Base-by-base conservation (phyloP, 2,888 invertebrate species). In the Lapara coniferarum region DNA sequence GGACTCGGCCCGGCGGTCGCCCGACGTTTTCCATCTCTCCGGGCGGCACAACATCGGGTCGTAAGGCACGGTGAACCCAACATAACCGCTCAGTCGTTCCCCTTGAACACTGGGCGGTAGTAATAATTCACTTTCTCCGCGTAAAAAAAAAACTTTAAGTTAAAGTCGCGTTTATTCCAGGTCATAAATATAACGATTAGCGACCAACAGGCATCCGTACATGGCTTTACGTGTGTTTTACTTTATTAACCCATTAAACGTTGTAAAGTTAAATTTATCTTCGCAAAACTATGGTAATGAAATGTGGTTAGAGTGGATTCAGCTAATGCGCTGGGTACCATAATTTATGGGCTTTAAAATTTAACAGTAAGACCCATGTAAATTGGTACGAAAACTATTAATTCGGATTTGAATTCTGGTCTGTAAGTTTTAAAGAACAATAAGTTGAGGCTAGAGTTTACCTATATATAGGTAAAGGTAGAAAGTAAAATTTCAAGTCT, bases 221-320 rank as follows among this genome's bases (percentile, higher is more conserved):
- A 81, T 72, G 75, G 75, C 66, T 82, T 82, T 74, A 83, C 78
- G 83, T 76, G 72, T 78, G 78, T 80, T 81, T 81, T 75, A 77
- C 73, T 86, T 86, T 85, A 85, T 84, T 77, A 74, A 78, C 72
- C 78, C 74, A 83, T 86, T 82, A 84, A 74, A 72, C 73, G 74
- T 80, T 80, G 72, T 71, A 71, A 75, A 70, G 72, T 76, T 74
- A 79, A 76, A 80, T 83, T 81, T 84, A 84, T 80, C 71, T 72
- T 72, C 74, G 74, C 72, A 72, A 75, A 75, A 78, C 77, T 75
- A 70, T 69, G 49, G 71, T 72, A 73, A 71, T 71, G 73, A 72
- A 74, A 77, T 37, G 30, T 49, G 46, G 63, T 49, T 63, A 68
- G 37, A 13, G 6, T 49, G 63, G 13, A 63, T 63, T 46, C 7